These are phyloP conservation scores for Aplochiton taeniatus DNA, from an alignment of 2,797 vertebrate genomes.

Conservation along the genomic window DNA sequence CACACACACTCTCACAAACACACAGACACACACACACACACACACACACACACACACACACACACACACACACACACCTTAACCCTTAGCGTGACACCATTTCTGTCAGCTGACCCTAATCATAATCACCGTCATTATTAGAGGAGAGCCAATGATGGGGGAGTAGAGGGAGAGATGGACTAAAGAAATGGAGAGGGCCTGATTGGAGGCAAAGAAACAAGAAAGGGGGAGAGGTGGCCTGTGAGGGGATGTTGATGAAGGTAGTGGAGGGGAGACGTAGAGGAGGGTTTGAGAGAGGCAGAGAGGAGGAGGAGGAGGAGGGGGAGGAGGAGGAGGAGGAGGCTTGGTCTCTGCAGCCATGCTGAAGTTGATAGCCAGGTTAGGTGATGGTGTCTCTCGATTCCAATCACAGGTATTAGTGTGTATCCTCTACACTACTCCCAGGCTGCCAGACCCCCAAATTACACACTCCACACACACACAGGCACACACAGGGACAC, in stretches of 20 bases:
- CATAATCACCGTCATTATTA: slow-evolving; percentile 5
- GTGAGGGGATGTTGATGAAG: too few species aligned
- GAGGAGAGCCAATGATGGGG: background rate
- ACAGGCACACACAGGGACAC: slow-evolving; percentile 24
- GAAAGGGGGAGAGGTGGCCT: background rate
- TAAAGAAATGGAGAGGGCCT: background rate
- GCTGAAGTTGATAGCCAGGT: background rate
- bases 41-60: slow-evolving; percentile 10
- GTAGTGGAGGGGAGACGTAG: background rate
- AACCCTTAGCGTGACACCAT: background rate
- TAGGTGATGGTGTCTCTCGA: slow-evolving; percentile 7
- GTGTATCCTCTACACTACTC: slow-evolving; percentile 14
- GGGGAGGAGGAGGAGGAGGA: background rate
- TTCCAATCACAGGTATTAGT: slow-evolving; percentile 39
- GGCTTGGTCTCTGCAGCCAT: too few species aligned
- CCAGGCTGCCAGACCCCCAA: background rate
- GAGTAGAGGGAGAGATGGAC: background rate
- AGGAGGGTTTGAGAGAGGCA: background rate
- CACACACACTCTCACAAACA: slow-evolving; percentile 13
- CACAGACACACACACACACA: slow-evolving; percentile 17
- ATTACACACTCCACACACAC: slow-evolving; percentile 39
- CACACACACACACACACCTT: slow-evolving; percentile 1
- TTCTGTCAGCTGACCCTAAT: slow-evolving; percentile 14
- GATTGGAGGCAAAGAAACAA: background rate
- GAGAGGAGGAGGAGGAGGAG: background rate